These are phyloP conservation scores for Aspidiotus destructor DNA, from an alignment of 2,888 invertebrate species.

Conservation along the genomic window DNA sequence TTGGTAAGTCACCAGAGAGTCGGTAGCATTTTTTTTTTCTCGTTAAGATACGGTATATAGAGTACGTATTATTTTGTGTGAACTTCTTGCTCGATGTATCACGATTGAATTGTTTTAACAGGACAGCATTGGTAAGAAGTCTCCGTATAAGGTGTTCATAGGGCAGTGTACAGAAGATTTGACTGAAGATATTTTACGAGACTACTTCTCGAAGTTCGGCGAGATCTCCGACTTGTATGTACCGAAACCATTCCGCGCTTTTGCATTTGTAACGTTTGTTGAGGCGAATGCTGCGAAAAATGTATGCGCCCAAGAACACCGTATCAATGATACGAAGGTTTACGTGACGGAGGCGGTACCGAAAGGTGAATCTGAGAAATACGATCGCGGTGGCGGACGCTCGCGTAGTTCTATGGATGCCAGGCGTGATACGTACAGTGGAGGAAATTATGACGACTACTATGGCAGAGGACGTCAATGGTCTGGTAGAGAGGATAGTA, in stretches of 20 bases:
- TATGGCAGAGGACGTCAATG: conserved; percentile 34
- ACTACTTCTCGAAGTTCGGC: conserved; percentile 82
- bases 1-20: too few species aligned
- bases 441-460: conserved; percentile 32
- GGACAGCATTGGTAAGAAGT: conserved; percentile 34
- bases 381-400: conserved; percentile 23
- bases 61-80: too few species aligned
- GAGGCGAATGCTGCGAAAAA: conserved; percentile 85
- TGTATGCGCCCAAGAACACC: conserved; percentile 86
- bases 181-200: conserved; percentile 77
- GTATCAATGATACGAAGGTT: conserved; percentile 58
- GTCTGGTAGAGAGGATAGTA: conserved; percentile 28
- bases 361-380: conserved; percentile 34
- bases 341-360: conserved; percentile 36
- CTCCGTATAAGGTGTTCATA: conserved; percentile 84
- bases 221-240: conserved; percentile 94
- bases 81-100: not conserved
- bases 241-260: conserved; percentile 83
- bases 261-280: conserved; percentile 88
- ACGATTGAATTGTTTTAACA: conserved; percentile 30
- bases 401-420: conserved; percentile 23
- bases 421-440: conserved; percentile 20
- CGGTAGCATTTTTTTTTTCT: too few species aligned
- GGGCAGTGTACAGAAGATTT: conserved; percentile 90
- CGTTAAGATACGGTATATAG: too few species aligned